Percentiles rank a stretch among this genome's conserved stretches.
These are phyloP conservation scores for Rhinolophus sinicus DNA, from an alignment of 2,113 vertebrate species.

Conservation along the genomic window DNA sequence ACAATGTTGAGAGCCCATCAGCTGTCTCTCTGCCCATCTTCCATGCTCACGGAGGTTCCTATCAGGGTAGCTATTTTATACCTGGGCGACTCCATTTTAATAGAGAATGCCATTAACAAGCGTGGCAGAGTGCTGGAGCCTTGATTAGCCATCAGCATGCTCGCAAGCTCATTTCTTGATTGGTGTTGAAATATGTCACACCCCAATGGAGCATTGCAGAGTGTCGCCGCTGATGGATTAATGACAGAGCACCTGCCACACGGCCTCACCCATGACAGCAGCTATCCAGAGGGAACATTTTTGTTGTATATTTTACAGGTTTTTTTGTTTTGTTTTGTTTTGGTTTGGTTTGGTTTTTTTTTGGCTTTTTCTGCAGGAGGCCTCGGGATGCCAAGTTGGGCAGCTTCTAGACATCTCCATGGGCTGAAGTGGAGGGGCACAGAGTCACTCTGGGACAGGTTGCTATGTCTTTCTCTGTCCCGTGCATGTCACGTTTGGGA, in stretches of 20 bases:
- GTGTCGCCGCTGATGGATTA: constrained; percentile 80
- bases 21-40: constrained; percentile 63
- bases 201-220: constrained; percentile 74
- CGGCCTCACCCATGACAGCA: constrained; percentile 67
- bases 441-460: not conserved
- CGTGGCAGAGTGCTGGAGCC: constrained; percentile 71
- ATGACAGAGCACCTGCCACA: constrained; percentile 81
- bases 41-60: not conserved
- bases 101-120: constrained; percentile 68
- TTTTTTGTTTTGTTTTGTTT: no score
- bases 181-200: constrained; percentile 84
- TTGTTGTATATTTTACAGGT: no score
- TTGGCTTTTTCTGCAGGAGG: not conserved
- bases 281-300: constrained; percentile 66
- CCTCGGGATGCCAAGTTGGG: not conserved
- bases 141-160: constrained; percentile 75
- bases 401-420: not conserved
- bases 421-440: no score
- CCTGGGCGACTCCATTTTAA: constrained; percentile 67
- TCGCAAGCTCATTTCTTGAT: constrained; percentile 78
- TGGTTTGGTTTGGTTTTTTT: no score
- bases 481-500: not conserved
- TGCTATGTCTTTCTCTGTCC: not conserved
- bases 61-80: constrained; percentile 50
- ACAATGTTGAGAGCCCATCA: constrained; percentile 25